These are phyloP conservation scores for Plestiodon gilberti DNA, from an alignment of 2,113 vertebrate species.

Conservation along the genomic window DNA sequence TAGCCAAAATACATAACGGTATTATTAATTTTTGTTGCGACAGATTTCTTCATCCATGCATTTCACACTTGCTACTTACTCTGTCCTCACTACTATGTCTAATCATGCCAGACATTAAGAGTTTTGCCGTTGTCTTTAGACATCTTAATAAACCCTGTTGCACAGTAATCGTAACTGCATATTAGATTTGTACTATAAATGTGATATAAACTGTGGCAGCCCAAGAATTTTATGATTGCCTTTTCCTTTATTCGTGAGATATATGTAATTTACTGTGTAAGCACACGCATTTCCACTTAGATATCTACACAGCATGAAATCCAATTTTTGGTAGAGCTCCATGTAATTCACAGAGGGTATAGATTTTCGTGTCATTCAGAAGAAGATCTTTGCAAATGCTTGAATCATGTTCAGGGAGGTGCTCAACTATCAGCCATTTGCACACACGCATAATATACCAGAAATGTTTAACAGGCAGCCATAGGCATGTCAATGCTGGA, in stretches of 20 bases:
- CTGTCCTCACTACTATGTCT: background rate
- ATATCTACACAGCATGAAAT: background rate
- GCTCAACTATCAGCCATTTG: conserved; percentile 9
- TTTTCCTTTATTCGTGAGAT: conserved; percentile 1
- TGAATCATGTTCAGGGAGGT: background rate
- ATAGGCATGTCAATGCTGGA: background rate
- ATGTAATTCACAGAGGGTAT: conserved; percentile 14
- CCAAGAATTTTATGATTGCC: background rate
- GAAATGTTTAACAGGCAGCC: background rate
- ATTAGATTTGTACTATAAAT: background rate
- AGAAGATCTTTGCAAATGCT: background rate
- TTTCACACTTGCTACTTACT: background rate
- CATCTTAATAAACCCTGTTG: background rate
- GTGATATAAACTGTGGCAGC: background rate
- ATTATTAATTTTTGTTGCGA: background rate
- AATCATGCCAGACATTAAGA: background rate
- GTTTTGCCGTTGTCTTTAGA: background rate
- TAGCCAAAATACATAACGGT: too few relatives aligned
- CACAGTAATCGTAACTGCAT: conserved; percentile 9
- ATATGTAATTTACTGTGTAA: background rate
- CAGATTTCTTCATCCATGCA: background rate
- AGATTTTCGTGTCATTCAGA: background rate
- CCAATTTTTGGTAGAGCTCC: background rate
- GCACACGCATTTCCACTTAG: background rate
- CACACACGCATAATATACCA: background rate